Evolutionary conservation across 2,113 vertebrate species (phyloP), one percentile per base, ranked within the genome.

Genomic region (Lucifuga dentata): DNA sequence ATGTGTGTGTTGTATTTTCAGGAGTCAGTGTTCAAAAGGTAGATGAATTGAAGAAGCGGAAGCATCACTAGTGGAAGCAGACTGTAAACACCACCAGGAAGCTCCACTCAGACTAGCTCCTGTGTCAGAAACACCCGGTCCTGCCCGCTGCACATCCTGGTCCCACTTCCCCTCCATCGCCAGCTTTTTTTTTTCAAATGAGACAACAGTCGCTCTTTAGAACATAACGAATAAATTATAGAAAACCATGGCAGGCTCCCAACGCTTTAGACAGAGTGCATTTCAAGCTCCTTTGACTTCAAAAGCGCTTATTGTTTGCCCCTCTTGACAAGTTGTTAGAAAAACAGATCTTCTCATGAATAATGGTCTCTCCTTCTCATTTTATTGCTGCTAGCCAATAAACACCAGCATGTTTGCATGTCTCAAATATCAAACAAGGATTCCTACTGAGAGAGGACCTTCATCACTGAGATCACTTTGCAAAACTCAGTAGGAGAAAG

Each of bases 1-100:
- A 56, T n/a, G 4, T 66, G 61, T 15, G 13, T 64, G 17, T 59
- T 65, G 40, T n/a, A n/a, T 75, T 73, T 76, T 77, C 49, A 20
- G 19, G 26, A 29, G 26, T 29, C 26, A 7, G 26, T 53, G 11
- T 33, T 43, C 16, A 39, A 39, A 35, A 16, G 50, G 59, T 69
- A 83, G 68, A 56, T 68, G 20, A 80, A 40, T 16, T 57, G 24
- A 19, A 52, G 45, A 64, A 78, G 45, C 20, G 39, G 38, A 78
- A 66, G 69, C 2, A 20, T 63, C 68, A 26, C 45, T 33, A 20
- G 51, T 45, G 55, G 62, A 33, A 76, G 50, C 75, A 78, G 57
- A 62, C 52, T 19, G 62, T 86, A 84, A 88, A 88, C 77, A 80
- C 20, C 29, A 51, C 40, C 73, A 81, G 86, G 84, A 90, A 85